Base-by-base conservation (phyloP, 1,140 invertebrate species). In the Octopus sinensis region DNA sequence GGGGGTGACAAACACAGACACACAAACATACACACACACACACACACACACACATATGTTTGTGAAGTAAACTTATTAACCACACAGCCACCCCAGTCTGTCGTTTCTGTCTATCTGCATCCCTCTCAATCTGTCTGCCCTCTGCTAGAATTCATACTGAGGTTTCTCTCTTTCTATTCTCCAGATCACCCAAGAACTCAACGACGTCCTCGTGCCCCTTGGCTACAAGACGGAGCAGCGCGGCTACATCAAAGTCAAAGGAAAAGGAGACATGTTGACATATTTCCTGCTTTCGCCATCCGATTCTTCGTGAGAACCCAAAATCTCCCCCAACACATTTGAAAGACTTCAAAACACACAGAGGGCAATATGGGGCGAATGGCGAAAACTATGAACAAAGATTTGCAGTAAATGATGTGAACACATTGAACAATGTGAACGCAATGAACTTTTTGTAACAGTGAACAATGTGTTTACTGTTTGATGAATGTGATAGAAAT, bases 221-320 rank as follows among this genome's bases (percentile, higher is more conserved):
- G 86, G 87, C 5, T 98, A 97, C 88, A 93, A 93, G 12, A 95
- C 96, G 83, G 94, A 95, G 82, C 96, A 96, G 89, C 93, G 96
- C 68, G 96, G 96, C 0, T 94, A 95, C 0, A 97, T 95, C 1
- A 96, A 93, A 85, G 96, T 98, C 4, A 98, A 98, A 91, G 97
- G 97, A 54, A 98, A 98, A 91, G 97, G 97, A 13, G 96, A 95
- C 23, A 92, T 98, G 79, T 94, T 93, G 68, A 98, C 96, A 0
- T 98, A 97, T 89, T 97, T 97, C 86, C 95, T 98, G 4, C 95
- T 80, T 12, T 94, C 90, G 95, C 95, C 75, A 93, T 93, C 84
- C 17, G 53, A 62, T 23, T 13, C n/a, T 73, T 71, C 23, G 52
- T 56, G 79, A 71, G 68, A 17, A 3, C 13, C 17, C 68, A 43